Evolutionary conservation across 1,140 invertebrate species (phyloP).

Genomic region (Papilio dardanus): DNA sequence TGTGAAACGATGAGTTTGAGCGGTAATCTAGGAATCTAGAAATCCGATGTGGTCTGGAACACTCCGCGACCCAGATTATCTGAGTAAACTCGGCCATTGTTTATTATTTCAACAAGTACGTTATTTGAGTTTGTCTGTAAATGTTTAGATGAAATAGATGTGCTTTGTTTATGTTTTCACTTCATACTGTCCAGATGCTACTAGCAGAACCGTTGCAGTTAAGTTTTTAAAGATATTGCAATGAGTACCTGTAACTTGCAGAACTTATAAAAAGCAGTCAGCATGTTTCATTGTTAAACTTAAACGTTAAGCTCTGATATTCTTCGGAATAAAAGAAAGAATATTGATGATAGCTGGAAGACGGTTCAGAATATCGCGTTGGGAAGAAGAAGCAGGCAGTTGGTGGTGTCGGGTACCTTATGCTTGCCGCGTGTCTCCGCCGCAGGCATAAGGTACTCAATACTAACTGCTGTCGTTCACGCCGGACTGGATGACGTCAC

Average conservation of each 20-base stretch:
- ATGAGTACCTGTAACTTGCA: not conserved
- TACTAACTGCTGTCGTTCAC: not conserved
- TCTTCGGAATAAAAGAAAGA: too few relatives aligned
- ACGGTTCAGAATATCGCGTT: too few relatives aligned
- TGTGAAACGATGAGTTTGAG: not conserved
- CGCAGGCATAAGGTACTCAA: not conserved
- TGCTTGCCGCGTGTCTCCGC: not conserved
- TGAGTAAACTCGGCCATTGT: slow-evolving; percentile 26
- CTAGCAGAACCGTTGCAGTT: not conserved
- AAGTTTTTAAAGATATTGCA: not conserved
- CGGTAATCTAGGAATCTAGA: slow-evolving; percentile 29
- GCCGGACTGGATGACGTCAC: not conserved
- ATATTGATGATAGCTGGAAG: too few relatives aligned
- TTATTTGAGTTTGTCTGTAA: not conserved
- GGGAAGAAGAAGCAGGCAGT: not conserved
- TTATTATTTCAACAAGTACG: slow-evolving; percentile 28
- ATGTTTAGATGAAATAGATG: not conserved
- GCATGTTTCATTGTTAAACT: too few relatives aligned
- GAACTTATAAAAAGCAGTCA: not conserved
- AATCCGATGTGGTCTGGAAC: slow-evolving; percentile 36
- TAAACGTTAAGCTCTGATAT: too few relatives aligned
- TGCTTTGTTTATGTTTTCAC: slow-evolving; percentile 6
- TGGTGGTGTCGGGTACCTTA: not conserved
- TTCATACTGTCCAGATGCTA: not conserved
- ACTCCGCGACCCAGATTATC: slow-evolving; percentile 16